phyloP scores from a whole-genome alignment of 2,888 invertebrate genomes.

The Atethmia centrago region DNA sequence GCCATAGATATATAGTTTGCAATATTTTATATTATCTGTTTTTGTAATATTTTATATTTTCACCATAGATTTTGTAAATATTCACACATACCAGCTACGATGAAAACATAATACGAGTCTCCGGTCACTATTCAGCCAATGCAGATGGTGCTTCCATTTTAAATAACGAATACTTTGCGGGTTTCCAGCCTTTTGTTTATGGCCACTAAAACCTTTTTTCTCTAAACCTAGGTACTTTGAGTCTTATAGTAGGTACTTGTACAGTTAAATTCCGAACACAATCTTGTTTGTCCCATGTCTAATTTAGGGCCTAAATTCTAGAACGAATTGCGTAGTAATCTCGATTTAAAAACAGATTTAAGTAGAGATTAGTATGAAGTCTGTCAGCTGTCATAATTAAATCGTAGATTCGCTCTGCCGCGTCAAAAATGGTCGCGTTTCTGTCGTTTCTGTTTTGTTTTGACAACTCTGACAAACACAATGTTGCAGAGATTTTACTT shows the following conservation, averaged over 20 bases:
- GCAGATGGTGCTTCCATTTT: conserved; percentile 11
- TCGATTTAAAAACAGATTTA: neutral
- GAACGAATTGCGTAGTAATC: neutral
- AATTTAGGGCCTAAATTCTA: neutral
- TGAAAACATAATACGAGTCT: neutral
- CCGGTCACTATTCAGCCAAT: conserved; percentile 1
- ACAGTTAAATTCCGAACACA: conserved; percentile 22
- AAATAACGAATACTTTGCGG: conserved; percentile 33
- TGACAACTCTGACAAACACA: too few relatives aligned
- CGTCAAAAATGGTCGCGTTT: too few relatives aligned
- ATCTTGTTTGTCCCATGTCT: conserved; percentile 11
- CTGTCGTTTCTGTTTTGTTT: too few relatives aligned
- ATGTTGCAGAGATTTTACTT: too few relatives aligned
- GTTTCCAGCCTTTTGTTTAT: conserved; percentile 27
- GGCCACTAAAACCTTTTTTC: conserved; percentile 18
- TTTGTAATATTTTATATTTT: neutral
- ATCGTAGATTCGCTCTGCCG: neutral
- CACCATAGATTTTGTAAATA: too few relatives aligned
- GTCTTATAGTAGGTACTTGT: conserved; percentile 6
- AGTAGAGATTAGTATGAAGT: neutral
- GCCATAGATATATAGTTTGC: neutral
- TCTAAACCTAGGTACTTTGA: conserved; percentile 10
- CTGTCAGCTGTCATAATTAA: neutral
- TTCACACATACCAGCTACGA: neutral
- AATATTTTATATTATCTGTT: neutral